phyloP scores from a whole-genome alignment of 2,797 vertebrate species.

The Molossus molossus region DNA sequence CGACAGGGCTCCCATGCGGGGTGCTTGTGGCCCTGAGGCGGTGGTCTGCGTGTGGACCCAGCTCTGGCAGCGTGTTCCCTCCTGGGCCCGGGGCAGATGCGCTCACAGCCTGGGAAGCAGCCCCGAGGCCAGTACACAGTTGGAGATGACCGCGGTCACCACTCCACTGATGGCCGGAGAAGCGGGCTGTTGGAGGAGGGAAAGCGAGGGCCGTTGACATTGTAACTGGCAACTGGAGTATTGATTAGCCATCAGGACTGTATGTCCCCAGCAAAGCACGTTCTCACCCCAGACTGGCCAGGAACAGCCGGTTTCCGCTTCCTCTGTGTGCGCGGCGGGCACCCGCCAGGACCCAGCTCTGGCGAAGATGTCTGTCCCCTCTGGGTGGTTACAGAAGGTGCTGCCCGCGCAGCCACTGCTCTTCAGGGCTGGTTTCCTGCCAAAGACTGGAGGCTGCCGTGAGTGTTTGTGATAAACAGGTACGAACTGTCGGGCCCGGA shows the following conservation, averaged over 20 bases:
- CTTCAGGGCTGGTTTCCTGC: not conserved
- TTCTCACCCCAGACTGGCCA: fast-evolving
- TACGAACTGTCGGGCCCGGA: fast-evolving
- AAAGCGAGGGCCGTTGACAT: not conserved
- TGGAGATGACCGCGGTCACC: not conserved
- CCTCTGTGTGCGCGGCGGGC: not conserved
- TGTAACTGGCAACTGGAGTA: fast-evolving
- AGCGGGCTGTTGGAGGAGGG: not conserved
- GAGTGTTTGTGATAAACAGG: fast-evolving
- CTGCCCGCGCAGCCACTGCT: fast-evolving
- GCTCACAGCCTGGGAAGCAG: fast-evolving
- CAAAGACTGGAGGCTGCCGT: not conserved
- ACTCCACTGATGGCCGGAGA: not conserved
- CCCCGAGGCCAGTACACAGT: not conserved
- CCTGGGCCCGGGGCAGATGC: fast-evolving
- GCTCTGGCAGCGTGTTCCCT: not conserved
- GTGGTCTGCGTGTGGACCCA: not conserved
- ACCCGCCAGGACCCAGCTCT: not conserved
- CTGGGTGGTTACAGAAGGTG: too few relatives aligned
- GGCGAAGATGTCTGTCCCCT: not conserved
- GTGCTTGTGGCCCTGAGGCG: not conserved
- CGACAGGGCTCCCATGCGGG: fast-evolving
- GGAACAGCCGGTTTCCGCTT: fast-evolving
- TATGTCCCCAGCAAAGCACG: fast-evolving
- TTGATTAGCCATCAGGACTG: not conserved